Conservation (phyloP, 2,113 vertebrate species). For the Grus americana region DNA sequence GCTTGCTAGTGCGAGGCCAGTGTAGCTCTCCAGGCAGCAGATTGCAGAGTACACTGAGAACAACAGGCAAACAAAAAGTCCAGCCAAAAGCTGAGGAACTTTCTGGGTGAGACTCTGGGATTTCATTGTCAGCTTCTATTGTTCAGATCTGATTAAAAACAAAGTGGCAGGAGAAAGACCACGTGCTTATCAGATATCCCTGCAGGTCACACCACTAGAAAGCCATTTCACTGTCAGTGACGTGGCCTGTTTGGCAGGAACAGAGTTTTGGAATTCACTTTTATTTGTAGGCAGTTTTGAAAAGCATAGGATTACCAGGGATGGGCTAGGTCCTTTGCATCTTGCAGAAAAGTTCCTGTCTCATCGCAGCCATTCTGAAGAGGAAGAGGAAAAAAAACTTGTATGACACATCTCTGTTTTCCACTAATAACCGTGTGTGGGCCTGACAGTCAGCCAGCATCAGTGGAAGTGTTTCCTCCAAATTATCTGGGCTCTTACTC, state of each 20-base stretch:
- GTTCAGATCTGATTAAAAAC: constrained; percentile 33
- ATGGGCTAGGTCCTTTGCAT: neutral
- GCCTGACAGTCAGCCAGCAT: neutral
- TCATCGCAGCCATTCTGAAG: neutral
- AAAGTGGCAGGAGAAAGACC: constrained; percentile 1
- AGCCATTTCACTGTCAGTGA: neutral
- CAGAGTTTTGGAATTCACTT: neutral
- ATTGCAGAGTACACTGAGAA: neutral
- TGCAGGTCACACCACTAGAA: neutral
- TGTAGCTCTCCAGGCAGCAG: neutral
- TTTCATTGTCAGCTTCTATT: constrained; percentile 21
- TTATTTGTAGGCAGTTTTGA: constrained; percentile 19
- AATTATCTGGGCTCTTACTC: neutral
- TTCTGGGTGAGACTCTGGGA: constrained; percentile 26
- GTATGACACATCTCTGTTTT: neutral
- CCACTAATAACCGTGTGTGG: neutral
- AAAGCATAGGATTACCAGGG: neutral
- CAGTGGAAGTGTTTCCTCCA: neutral
- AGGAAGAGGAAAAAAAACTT: neutral
- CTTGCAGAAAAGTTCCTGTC: neutral
- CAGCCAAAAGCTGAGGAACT: constrained; percentile 28
- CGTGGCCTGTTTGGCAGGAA: neutral
- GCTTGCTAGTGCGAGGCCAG: neutral
- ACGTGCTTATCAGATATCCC: neutral
- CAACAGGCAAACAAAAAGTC: neutral